Evolutionary conservation across 1,140 invertebrate genomes (phyloP), one percentile per base, ranked within the genome.

Genomic region (Thaumatotibia leucotreta): DNA sequence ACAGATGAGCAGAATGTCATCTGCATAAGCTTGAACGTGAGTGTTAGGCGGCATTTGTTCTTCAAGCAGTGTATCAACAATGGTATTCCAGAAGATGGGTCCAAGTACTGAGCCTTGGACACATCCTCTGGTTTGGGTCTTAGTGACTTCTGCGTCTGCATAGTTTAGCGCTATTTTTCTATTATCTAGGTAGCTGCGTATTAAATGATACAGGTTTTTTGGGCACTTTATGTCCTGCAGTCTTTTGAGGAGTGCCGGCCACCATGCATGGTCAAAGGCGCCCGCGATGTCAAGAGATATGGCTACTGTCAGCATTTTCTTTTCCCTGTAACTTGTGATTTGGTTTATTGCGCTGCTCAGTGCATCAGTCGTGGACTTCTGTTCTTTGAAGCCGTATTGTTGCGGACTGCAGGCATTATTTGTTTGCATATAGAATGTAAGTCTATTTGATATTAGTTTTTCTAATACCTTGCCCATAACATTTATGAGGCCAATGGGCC

Each of bases 231-330:
- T 52, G 1, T 69, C 8, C 31, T 29, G n/a, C 0, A 79, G 45
- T 27, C 70, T 35, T 4, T 70, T 23, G 1, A 73, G 33, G 0
- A 76, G 9, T 0, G 66, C 65, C 0, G 72, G 74, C 76, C 72
- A 79, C 74, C 74, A 79, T 0, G 72, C 74, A 11, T 78, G 65
- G 20, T 79, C 70, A 29, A 74, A 79, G 0, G 72, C 72, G 1
- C 72, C 72, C 22, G 68, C 67, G 8, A 79, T 76, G 11, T 79
- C 76, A 0, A 79, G 50, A 2, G 72, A 76, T 0, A 78, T 49
- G 0, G 66, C 67, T 0, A 73, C 8, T 0, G 67, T 66, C 0
- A 58, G 67, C 1, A 65, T 11, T 11, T 29, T 29, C 0, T 32
- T 27, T 1, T 17, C 4, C 31, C 58, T 72, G 1, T 31, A 45